Conservation (phyloP, 2,888 invertebrate genomes). For the Scaptomyza polygonia region DNA sequence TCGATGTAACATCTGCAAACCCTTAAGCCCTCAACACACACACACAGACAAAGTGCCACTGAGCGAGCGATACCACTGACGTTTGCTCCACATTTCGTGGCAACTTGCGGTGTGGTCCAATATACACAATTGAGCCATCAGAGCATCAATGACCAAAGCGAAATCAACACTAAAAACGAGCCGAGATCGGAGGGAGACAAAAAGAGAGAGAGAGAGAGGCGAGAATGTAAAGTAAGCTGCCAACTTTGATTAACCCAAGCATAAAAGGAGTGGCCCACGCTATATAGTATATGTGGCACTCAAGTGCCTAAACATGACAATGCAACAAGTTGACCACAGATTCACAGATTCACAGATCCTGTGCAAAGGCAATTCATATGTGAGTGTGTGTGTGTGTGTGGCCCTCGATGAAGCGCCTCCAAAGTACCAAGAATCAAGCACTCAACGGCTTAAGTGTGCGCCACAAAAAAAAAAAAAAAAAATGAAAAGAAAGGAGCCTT, state of each 20-base stretch:
- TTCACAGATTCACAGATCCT: constrained; percentile 29
- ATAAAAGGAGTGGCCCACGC: constrained; percentile 61
- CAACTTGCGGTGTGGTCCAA: constrained; percentile 70
- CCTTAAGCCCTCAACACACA: constrained; percentile 27
- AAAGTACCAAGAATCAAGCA: constrained; percentile 77
- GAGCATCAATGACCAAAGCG: constrained; percentile 61
- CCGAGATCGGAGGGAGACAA: constrained; percentile 1
- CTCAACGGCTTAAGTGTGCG: constrained; percentile 82
- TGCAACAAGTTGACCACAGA: constrained; percentile 52
- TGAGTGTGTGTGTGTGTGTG: constrained; percentile 66
- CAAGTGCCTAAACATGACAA: constrained; percentile 79
- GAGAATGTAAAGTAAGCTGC: constrained; percentile 42
- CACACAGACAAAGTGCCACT: background rate
- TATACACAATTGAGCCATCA: constrained; percentile 71
- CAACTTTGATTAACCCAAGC: constrained; percentile 74
- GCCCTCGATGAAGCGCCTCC: constrained; percentile 73
- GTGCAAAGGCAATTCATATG: constrained; percentile 9
- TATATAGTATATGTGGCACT: constrained; percentile 43
- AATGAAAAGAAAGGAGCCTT: constrained; percentile 5
- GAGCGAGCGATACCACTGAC: constrained; percentile 4
- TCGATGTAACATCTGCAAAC: constrained; percentile 42
- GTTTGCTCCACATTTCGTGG: constrained; percentile 63
- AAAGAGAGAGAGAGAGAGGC: background rate
- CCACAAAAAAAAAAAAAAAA: constrained; percentile 45
- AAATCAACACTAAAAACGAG: constrained; percentile 38